Evolutionary conservation across 2,888 invertebrate genomes (phyloP).

Genomic region (Tryphoninae sp.): DNA sequence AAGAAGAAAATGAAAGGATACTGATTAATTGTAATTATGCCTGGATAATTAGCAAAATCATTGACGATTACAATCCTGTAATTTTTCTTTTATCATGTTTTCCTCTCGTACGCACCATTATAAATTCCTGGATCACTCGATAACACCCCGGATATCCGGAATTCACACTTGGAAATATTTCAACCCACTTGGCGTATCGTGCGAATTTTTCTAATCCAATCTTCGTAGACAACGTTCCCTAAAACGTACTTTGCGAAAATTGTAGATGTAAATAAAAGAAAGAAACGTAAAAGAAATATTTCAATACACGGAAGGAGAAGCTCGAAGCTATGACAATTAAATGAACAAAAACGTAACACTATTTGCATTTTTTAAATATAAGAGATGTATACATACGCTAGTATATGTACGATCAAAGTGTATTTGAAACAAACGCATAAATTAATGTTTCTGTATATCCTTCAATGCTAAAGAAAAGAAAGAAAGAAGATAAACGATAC

Average conservation of each 20-base stretch:
- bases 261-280: constrained; percentile 53
- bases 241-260: constrained; percentile 30
- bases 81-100: neutral
- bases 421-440: constrained; percentile 53
- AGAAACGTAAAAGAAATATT: constrained; percentile 39
- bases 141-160: neutral
- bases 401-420: constrained; percentile 46
- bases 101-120: neutral
- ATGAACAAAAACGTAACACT: constrained; percentile 9
- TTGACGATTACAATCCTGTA: constrained; percentile 22
- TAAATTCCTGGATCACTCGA: neutral
- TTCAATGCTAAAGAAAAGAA: constrained; percentile 36
- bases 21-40: constrained; percentile 36
- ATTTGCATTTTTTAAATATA: constrained; percentile 51
- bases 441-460: constrained; percentile 50
- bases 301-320: constrained; percentile 39
- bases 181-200: neutral
- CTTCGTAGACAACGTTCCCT: constrained; percentile 5
- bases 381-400: constrained; percentile 29
- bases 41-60: constrained; percentile 44
- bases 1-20: constrained; percentile 29
- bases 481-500: neutral
- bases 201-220: constrained; percentile 18
- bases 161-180: neutral
- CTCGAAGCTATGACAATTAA: constrained; percentile 47